Conservation (phyloP, 2,113 vertebrate genomes). For the Brevimyrus niger region DNA sequence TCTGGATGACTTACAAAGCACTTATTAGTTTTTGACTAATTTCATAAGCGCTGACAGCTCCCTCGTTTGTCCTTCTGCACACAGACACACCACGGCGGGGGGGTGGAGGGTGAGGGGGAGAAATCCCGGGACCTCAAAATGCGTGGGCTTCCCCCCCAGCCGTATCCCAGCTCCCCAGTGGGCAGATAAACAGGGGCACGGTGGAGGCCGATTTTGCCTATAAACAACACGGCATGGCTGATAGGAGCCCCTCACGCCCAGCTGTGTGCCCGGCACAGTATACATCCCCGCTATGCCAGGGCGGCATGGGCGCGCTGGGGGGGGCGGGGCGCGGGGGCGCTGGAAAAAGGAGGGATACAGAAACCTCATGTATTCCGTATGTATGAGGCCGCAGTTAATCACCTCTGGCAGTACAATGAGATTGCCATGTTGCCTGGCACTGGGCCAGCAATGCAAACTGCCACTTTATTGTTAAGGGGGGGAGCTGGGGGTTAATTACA, state of each 20-base stretch:
- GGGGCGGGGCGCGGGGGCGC: neutral
- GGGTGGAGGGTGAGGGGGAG: neutral
- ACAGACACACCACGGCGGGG: neutral
- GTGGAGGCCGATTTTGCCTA: neutral
- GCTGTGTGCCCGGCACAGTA: neutral
- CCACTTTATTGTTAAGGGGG: neutral
- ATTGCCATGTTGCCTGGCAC: neutral
- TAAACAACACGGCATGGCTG: slow-evolving; percentile 9
- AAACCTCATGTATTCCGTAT: neutral
- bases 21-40: slow-evolving; percentile 1
- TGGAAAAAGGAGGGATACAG: neutral
- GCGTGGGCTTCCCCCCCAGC: neutral
- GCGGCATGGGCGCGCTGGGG: neutral
- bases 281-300: too few relatives aligned
- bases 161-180: slow-evolving; percentile 1
- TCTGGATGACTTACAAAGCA: neutral
- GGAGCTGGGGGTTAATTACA: neutral
- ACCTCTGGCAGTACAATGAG: neutral
- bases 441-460: neutral
- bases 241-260: slow-evolving; percentile 8
- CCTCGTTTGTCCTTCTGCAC: too few relatives aligned
- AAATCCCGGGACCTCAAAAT: neutral
- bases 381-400: neutral
- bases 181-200: neutral
- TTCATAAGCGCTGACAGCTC: neutral